Conservation (phyloP, 2,888 invertebrate species). For the Alloscopus bannaensis region DNA sequence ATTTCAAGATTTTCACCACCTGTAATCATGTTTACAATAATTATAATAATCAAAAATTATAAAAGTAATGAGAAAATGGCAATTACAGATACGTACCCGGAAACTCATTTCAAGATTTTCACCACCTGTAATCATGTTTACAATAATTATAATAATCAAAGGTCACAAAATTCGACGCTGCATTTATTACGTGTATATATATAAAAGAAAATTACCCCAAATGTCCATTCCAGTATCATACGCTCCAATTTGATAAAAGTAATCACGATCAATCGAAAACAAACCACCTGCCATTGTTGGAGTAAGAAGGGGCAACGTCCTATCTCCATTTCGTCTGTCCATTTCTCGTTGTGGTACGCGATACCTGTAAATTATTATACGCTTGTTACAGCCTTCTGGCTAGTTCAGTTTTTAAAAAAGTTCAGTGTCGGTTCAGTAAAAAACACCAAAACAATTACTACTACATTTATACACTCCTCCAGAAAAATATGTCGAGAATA, state of each 20-base stretch:
- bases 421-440: too few species aligned
- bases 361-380: too few species aligned
- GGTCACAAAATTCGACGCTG: neutral
- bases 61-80: too few species aligned
- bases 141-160: neutral
- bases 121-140: too few species aligned
- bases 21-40: slow-evolving; percentile 11
- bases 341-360: slow-evolving; percentile 98
- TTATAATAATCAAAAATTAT: neutral
- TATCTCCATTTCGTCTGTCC: slow-evolving; percentile 93
- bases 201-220: slow-evolving; percentile 83
- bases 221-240: slow-evolving; percentile 99
- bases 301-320: slow-evolving; percentile 93
- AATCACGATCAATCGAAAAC: slow-evolving; percentile 90
- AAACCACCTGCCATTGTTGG: slow-evolving; percentile 97
- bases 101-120: too few species aligned
- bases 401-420: too few species aligned
- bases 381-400: too few species aligned
- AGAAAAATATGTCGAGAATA: too few species aligned
- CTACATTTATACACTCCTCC: too few species aligned
- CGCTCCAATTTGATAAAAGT: slow-evolving; percentile 97
- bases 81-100: too few species aligned
- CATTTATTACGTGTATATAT: neutral
- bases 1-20: slow-evolving; percentile 77
- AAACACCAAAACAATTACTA: too few species aligned